Base-by-base conservation (phyloP, 2,113 vertebrate genomes). In the Cyprinodon brontotheroides region DNA sequence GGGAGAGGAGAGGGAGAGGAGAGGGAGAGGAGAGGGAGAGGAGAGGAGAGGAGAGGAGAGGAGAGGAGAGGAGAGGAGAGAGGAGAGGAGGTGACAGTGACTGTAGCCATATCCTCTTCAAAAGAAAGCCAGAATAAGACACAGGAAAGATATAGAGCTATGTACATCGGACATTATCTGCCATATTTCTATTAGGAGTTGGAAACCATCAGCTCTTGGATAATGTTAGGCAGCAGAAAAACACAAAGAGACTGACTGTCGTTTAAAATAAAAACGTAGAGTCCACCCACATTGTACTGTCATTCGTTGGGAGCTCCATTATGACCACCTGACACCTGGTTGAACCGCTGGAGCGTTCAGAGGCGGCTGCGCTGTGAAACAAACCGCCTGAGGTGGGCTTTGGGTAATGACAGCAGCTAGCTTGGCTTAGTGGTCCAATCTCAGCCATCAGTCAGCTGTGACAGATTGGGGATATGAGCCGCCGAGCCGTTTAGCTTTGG, bases 391-490 rank as follows among this genome's bases (percentile, higher is more conserved):
- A 86, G 89, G 89, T 88, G 86, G 89, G 86, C 81, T 88, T 64
- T 78, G 4, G 36, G 88, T 92, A 92, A 91, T 88, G 91, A 92
- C 90, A 82, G 87, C 76, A 81, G 89, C 92, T 83, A 86, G 89
- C 90, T 79, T 59, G 90, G 92, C 84, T 92, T 90, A 89, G 90
- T 41, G 77, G 72, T 89, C 85, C 91, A 88, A 92, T 90, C 89
- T 88, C 76, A 85, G 90, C 86, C 91, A 93, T 93, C 90, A 92
- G 87, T 93, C 91, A 91, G 86, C 90, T 87, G 91, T 92, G 90
- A 92, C 92, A 89, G 90, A 92, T 93, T 92, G 90, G 90, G 90
- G 90, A 91, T 92, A 91, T 91, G 91, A 90, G 90, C 87, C 89
- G 91, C 90, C 90, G 82, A 91, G 87, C 88, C 82, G 88, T 93